A percentile compares a stretch with the other conserved stretches of the same genome.
Evolutionary conservation across 2,888 invertebrate species (phyloP).

Genomic region (Drosophila histrio): DNA sequence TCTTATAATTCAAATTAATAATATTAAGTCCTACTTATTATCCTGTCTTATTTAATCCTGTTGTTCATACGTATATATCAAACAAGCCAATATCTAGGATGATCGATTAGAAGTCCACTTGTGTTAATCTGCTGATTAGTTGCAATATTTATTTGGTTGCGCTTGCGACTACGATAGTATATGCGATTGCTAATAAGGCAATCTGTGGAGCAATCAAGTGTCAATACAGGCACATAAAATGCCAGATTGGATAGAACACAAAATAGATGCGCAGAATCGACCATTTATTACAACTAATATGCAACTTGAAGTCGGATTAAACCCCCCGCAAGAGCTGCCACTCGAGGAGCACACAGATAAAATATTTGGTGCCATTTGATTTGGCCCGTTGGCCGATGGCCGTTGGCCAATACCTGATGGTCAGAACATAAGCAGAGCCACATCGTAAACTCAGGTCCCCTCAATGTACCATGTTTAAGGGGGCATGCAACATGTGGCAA

Average conservation of each 20-base stretch:
- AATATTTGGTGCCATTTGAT: conserved; percentile 73
- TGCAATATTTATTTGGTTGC: conserved; percentile 8
- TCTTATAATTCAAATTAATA: no score
- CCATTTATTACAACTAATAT: conserved; percentile 75
- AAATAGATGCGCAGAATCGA: conserved; percentile 26
- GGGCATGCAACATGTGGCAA: background rate
- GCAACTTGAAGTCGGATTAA: conserved; percentile 57
- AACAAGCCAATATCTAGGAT: background rate
- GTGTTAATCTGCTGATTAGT: conserved; percentile 38
- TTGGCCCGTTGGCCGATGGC: conserved; percentile 16
- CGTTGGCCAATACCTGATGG: conserved; percentile 27
- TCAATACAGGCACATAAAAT: conserved; percentile 71
- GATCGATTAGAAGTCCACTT: conserved; percentile 24
- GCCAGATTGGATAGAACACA: conserved; percentile 49
- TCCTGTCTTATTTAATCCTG: background rate
- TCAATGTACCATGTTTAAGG: background rate
- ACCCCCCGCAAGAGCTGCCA: conserved; percentile 33
- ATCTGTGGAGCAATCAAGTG: conserved; percentile 72
- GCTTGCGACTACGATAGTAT: background rate
- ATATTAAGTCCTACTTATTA: no score
- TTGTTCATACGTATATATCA: no score
- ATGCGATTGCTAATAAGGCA: conserved; percentile 61
- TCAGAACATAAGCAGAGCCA: conserved; percentile 73
- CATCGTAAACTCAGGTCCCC: conserved; percentile 63
- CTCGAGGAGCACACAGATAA: conserved; percentile 57